phyloP scores from a whole-genome alignment of 2,113 vertebrate genomes.

The Rhea pennata region DNA sequence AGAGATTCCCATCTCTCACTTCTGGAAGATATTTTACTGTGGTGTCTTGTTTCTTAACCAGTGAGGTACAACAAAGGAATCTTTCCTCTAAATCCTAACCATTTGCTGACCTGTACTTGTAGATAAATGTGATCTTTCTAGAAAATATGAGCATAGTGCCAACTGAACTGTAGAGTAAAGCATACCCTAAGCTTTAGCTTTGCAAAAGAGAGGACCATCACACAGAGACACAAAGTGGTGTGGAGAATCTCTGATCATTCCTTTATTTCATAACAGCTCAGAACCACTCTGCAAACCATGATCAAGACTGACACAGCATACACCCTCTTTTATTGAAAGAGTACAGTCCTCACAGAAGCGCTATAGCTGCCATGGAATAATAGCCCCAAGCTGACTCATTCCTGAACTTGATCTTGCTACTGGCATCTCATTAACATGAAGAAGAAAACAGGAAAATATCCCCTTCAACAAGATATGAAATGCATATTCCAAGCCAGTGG shows the following conservation, averaged over 20 bases:
- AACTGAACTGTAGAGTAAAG: background rate
- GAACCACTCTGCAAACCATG: background rate
- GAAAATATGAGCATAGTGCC: background rate
- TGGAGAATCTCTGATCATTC: background rate
- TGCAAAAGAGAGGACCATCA: background rate
- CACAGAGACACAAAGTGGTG: background rate
- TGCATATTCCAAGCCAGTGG: too few relatives aligned
- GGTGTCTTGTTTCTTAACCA: background rate
- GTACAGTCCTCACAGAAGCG: background rate
- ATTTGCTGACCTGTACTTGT: background rate
- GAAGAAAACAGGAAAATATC: too few relatives aligned
- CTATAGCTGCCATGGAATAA: background rate
- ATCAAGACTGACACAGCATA: background rate
- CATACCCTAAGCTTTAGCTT: background rate
- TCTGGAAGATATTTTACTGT: too few relatives aligned
- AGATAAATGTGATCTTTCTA: background rate
- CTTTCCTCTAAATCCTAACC: background rate
- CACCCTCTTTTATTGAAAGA: background rate
- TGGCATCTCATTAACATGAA: too few relatives aligned
- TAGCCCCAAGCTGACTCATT: background rate
- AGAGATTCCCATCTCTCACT: too few relatives aligned
- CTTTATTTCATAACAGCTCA: background rate
- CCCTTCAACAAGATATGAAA: too few relatives aligned
- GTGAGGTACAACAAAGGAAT: background rate
- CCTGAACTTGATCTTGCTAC: background rate